Conservation (phyloP, 2,113 vertebrate species). For the Oplegnathus fasciatus region DNA sequence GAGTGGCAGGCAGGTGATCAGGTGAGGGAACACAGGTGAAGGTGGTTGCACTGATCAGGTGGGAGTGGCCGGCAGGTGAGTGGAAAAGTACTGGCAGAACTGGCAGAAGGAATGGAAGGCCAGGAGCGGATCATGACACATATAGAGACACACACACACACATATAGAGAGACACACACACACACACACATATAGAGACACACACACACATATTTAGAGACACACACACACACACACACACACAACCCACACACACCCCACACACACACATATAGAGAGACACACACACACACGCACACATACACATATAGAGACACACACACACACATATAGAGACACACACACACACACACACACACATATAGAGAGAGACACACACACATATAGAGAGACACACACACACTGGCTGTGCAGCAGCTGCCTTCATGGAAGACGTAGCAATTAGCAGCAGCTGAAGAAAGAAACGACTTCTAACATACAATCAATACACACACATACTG, state of each 20-base stretch:
- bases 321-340: slow-evolving; percentile 37
- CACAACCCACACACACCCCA: background rate
- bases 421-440: slow-evolving; percentile 64
- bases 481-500: slow-evolving; percentile 40
- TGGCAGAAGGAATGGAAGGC: too few species aligned
- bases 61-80: too few species aligned
- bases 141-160: too few species aligned
- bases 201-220: too few species aligned
- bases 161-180: slow-evolving; percentile 29
- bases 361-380: slow-evolving; percentile 23
- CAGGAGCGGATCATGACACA: too few species aligned
- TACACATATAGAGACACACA: background rate
- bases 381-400: slow-evolving; percentile 13
- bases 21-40: too few species aligned
- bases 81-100: too few species aligned
- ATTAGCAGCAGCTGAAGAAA: slow-evolving; percentile 63
- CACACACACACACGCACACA: slow-evolving; percentile 4
- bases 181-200: too few species aligned
- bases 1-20: too few species aligned
- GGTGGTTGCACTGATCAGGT: too few species aligned
- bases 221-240: slow-evolving; percentile 10
- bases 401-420: slow-evolving; percentile 61
- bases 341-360: background rate
- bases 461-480: slow-evolving; percentile 40
- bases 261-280: too few species aligned